Percentiles rank a stretch among this genome's conserved stretches.
phyloP scores from a whole-genome alignment of 2,888 invertebrate genomes.

The Cantharis rustica region DNA sequence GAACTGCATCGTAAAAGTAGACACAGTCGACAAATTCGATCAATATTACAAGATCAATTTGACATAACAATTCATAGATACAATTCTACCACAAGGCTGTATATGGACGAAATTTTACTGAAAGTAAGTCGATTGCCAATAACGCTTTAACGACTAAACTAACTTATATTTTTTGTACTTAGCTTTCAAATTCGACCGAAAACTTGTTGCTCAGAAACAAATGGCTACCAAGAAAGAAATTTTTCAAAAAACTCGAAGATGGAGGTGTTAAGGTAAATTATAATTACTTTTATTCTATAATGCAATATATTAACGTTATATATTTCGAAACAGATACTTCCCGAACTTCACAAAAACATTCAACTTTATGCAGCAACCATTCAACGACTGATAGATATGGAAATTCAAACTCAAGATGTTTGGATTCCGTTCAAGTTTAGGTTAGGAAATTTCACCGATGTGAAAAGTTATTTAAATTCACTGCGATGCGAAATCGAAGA shows the following conservation, averaged over 20 bases:
- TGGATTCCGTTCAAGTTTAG: constrained; percentile 46
- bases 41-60: constrained; percentile 13
- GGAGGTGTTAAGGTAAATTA: constrained; percentile 14
- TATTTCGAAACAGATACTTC: constrained; percentile 62
- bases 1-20: constrained; percentile 12
- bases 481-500: constrained; percentile 61
- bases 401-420: constrained; percentile 51
- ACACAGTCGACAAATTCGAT: constrained; percentile 18
- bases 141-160: neutral
- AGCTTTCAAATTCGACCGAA: constrained; percentile 12
- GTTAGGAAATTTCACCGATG: constrained; percentile 55
- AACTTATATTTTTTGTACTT: neutral
- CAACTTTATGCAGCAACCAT: constrained; percentile 60
- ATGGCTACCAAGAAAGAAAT: constrained; percentile 24
- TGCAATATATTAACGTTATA: neutral
- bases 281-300: neutral
- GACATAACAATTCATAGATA: constrained; percentile 5
- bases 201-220: constrained; percentile 8
- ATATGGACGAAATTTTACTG: constrained; percentile 1
- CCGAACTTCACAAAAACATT: constrained; percentile 62
- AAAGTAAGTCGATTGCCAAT: constrained; percentile 9
- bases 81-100: neutral
- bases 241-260: constrained; percentile 10
- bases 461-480: constrained; percentile 54
- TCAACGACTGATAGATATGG: constrained; percentile 53